A percentile compares a stretch with the other conserved stretches of the same genome.
Evolutionary conservation across 2,888 invertebrate species (phyloP).

Genomic region (Boloria euphrosyne): DNA sequence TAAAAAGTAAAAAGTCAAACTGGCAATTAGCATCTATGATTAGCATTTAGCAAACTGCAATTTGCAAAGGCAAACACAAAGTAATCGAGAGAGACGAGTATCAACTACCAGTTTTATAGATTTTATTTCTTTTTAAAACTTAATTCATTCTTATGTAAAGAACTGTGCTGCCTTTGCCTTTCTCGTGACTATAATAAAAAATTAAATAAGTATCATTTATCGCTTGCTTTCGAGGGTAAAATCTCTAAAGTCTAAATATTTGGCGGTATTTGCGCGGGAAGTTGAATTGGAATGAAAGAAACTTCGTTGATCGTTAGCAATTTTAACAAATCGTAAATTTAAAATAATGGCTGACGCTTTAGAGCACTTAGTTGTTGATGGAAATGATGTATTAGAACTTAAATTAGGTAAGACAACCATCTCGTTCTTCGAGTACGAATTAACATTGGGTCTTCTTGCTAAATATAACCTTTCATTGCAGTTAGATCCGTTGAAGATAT

Average conservation of each 20-base stretch:
- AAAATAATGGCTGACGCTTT: slow-evolving; percentile 73
- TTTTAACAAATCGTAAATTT: slow-evolving; percentile 6
- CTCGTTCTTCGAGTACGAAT: background rate
- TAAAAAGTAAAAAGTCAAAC: too few species aligned
- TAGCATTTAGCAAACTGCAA: too few species aligned
- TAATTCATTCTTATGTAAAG: too few species aligned
- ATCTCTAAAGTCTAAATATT: slow-evolving; percentile 17
- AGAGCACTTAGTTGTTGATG: slow-evolving; percentile 79
- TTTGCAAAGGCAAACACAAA: too few species aligned
- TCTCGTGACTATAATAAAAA: background rate
- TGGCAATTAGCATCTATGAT: too few species aligned
- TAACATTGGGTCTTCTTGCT: background rate
- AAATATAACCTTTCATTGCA: slow-evolving; percentile 49
- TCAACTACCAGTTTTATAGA: too few species aligned
- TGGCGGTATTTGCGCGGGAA: slow-evolving; percentile 54
- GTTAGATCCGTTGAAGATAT: slow-evolving; percentile 85
- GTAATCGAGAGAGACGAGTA: too few species aligned
- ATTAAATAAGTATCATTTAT: background rate
- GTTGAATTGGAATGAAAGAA: slow-evolving; percentile 44
- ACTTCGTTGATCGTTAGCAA: slow-evolving; percentile 31
- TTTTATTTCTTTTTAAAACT: too few species aligned
- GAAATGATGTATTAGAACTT: slow-evolving; percentile 81
- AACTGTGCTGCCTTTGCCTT: background rate
- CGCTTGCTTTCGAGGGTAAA: background rate
- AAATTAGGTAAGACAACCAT: slow-evolving; percentile 70